Evolutionary conservation across 2,888 invertebrate species (phyloP).

Genomic region (Ophion costatus): DNA sequence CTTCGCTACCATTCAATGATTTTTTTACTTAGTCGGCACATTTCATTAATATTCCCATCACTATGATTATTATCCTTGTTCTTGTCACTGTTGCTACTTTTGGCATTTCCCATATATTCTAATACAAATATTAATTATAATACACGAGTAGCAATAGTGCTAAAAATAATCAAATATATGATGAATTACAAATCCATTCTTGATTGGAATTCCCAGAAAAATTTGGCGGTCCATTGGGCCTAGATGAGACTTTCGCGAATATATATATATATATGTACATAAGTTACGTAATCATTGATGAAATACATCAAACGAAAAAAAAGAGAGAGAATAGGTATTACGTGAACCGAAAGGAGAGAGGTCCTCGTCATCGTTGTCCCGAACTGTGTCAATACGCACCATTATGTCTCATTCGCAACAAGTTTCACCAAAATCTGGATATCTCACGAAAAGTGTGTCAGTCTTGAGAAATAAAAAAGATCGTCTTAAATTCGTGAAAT

Average conservation of each 20-base stretch:
- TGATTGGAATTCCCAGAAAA: slow-evolving; percentile 15
- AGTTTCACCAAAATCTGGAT: too few species aligned
- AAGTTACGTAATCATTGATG: slow-evolving; percentile 46
- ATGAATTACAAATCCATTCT: neutral
- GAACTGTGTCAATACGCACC: too few species aligned
- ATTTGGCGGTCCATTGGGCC: slow-evolving; percentile 42
- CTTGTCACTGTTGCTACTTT: neutral
- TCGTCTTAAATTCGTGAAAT: too few species aligned
- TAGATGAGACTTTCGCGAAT: slow-evolving; percentile 55
- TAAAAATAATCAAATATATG: neutral
- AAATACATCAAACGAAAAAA: slow-evolving; percentile 34
- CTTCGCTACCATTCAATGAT: too few species aligned
- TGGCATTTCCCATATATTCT: too few species aligned
- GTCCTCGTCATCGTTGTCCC: slow-evolving; percentile 19
- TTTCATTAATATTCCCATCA: too few species aligned
- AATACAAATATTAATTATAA: slow-evolving; percentile 2
- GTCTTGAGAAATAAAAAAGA: neutral
- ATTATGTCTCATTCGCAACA: too few species aligned
- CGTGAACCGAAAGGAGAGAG: slow-evolving; percentile 24
- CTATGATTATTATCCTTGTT: neutral
- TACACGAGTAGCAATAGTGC: neutral
- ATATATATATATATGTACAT: slow-evolving; percentile 1
- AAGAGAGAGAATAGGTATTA: slow-evolving; percentile 22
- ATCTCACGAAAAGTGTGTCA: too few species aligned
- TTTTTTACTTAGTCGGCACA: too few species aligned